Conservation (phyloP, 2,888 invertebrate genomes). For the Leucozona laternaria region DNA sequence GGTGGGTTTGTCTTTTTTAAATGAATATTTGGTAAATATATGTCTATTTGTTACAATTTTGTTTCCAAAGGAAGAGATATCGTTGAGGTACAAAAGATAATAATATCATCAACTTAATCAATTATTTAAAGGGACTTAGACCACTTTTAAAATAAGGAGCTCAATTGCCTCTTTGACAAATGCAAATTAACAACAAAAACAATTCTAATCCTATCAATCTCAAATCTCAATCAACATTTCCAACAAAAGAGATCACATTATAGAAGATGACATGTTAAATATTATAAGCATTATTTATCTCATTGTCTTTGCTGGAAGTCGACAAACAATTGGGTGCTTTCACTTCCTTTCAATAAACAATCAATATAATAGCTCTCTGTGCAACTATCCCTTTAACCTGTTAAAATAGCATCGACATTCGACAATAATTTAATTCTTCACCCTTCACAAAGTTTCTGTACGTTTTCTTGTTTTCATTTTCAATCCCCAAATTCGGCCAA, state of each 20-base stretch:
- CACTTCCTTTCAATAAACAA: constrained; percentile 53
- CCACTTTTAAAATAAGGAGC: no score
- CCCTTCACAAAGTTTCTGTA: constrained; percentile 30
- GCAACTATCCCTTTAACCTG: constrained; percentile 46
- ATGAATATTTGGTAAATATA: no score
- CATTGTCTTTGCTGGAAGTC: not conserved
- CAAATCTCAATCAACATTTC: constrained; percentile 14
- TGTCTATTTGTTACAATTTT: no score
- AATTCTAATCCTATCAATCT: not conserved
- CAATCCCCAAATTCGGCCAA: constrained; percentile 53
- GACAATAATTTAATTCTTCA: constrained; percentile 38
- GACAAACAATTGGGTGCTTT: constrained; percentile 11
- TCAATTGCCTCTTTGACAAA: not conserved
- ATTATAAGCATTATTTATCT: constrained; percentile 51
- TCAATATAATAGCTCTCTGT: constrained; percentile 6
- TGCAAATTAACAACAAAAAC: not conserved
- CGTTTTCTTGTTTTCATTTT: constrained; percentile 20
- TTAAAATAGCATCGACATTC: constrained; percentile 46
- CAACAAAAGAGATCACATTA: constrained; percentile 42
- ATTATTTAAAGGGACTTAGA: no score
- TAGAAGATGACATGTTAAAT: constrained; percentile 50
- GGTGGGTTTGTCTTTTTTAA: no score
- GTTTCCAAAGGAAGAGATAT: no score
- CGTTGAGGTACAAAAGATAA: no score
- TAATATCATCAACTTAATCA: no score